Base-by-base conservation (phyloP, 2,888 invertebrate genomes). In the Ptilodon capucinus region DNA sequence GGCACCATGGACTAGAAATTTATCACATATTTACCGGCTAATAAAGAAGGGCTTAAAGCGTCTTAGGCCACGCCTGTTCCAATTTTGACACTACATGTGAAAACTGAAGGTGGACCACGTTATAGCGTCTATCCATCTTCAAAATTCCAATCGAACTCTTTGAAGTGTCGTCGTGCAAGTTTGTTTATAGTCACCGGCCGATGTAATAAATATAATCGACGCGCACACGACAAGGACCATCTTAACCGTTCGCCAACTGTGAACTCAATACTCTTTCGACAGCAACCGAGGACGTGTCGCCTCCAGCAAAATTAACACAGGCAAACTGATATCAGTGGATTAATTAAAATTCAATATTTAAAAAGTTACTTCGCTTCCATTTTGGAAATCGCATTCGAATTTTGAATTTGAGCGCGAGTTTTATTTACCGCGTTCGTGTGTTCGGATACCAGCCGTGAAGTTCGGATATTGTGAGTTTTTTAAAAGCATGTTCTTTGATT, bases 181-280 rank as follows among this genome's bases (percentile, higher is more conserved):
- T 79, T 84, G 86, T 84, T 89, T 87, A 86, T 82, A 86, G 84
- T 80, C 75, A 73, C 79, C 54, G 57, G 68, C 76, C 78, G 79
- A 79, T 84, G 86, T 84, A 89, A 87, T 89, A 90, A 88, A 91
- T 90, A 90, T 87, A 90, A 87, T 89, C 84, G 81, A 86, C 85
- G 81, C 85, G 74, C 80, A 78, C 81, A 68, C 79, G 84, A 84
- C 84, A 84, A 75, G 77, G 74, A 77, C 76, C 78, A 73, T 71
- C 73, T 75, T 77, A 70, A 76, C 75, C 69, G 77, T 76, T 74
- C 74, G 85, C 81, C 82, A 79, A 78, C 79, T 76, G 78, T 76
- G 76, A 77, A 82, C 81, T 87, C 86, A 83, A 89, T 85, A 79
- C 84, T 80, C 85, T 76, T 83, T 84, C 83, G 82, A 82, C 89